Percentiles rank a stretch among this genome's conserved stretches.
Conservation (phyloP, 2,888 invertebrate genomes). For the Hofmannophila pseudospretella region DNA sequence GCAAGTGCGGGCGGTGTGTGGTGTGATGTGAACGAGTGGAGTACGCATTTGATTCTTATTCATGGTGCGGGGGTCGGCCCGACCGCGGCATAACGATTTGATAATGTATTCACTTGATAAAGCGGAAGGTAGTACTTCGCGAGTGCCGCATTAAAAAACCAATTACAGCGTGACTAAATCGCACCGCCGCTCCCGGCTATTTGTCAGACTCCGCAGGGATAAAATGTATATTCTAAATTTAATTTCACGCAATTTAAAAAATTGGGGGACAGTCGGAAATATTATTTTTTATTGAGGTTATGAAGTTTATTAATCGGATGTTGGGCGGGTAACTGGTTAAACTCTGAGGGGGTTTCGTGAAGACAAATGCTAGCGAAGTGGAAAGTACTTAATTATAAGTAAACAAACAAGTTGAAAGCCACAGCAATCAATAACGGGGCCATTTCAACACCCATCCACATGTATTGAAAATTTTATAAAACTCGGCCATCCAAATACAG, state of each 20-base stretch:
- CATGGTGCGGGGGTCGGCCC: constrained; percentile 54
- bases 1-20: constrained; percentile 38
- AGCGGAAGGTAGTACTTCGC: constrained; percentile 74
- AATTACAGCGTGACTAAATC: constrained; percentile 76
- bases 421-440: too few species aligned
- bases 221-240: constrained; percentile 74
- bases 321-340: constrained; percentile 27
- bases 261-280: constrained; percentile 57
- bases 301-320: constrained; percentile 56
- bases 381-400: too few species aligned
- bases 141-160: constrained; percentile 75
- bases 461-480: too few species aligned
- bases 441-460: too few species aligned
- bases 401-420: too few species aligned
- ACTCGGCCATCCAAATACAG: too few species aligned
- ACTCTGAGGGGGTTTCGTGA: constrained; percentile 2
- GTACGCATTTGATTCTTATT: constrained; percentile 71
- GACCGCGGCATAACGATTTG: constrained; percentile 72
- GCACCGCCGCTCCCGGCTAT: constrained; percentile 65
- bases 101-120: constrained; percentile 78
- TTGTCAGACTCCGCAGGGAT: constrained; percentile 75
- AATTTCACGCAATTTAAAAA: constrained; percentile 77
- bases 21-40: constrained; percentile 44
- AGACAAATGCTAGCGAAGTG: too few species aligned
- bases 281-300: constrained; percentile 65